Evolutionary conservation across 2,113 vertebrate species (phyloP).

Genomic region (Rana temporaria): DNA sequence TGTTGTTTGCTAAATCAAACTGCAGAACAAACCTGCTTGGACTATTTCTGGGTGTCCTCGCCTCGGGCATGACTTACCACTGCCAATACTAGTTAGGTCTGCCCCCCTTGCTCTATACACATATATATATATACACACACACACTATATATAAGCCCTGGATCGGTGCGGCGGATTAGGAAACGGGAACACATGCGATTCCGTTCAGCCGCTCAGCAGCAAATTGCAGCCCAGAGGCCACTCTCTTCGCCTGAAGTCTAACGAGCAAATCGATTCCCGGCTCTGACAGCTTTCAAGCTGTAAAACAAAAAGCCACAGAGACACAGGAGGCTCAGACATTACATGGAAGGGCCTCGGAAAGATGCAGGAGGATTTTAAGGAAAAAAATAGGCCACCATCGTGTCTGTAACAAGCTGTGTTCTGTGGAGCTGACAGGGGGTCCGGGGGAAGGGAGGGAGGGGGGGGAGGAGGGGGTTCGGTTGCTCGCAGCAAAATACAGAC

Average conservation of each 20-base stretch:
- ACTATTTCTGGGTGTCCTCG: too few relatives aligned
- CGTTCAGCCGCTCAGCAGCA: conserved; percentile 51
- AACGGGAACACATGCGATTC: conserved; percentile 55
- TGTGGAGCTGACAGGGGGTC: neutral
- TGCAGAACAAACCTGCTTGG: too few relatives aligned
- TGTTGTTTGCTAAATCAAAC: too few relatives aligned
- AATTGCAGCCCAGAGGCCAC: conserved; percentile 54
- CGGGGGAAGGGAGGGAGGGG: conserved; percentile 45
- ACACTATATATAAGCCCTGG: too few relatives aligned
- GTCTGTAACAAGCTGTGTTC: conserved; percentile 24
- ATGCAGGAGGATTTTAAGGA: conserved; percentile 52
- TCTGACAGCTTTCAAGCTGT: conserved; percentile 50
- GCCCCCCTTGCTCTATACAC: too few relatives aligned
- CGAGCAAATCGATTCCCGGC: conserved; percentile 59
- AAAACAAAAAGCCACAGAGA: conserved; percentile 49
- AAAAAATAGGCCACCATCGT: conserved; percentile 47
- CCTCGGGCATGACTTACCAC: too few relatives aligned
- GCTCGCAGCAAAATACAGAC: conserved; percentile 55
- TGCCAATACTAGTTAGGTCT: too few relatives aligned
- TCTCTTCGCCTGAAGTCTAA: conserved; percentile 57
- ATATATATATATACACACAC: too few relatives aligned
- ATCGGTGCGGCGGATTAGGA: conserved; percentile 24
- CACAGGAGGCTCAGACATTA: conserved; percentile 45
- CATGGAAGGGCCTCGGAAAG: conserved; percentile 54
- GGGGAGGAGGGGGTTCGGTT: neutral